phyloP scores from a whole-genome alignment of 2,113 vertebrate species.

The Progne subis region DNA sequence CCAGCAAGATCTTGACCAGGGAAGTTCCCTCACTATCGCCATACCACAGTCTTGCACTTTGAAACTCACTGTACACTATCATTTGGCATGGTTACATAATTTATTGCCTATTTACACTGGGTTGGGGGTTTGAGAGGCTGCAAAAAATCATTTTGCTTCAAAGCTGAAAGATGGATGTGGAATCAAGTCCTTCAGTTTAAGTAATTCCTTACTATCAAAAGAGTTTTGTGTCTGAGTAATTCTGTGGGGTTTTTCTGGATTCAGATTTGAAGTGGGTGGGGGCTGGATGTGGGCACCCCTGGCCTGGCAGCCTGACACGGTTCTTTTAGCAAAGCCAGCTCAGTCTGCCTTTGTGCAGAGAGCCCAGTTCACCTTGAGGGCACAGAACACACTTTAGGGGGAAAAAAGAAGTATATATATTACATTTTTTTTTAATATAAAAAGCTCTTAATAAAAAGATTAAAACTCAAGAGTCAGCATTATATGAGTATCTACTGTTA shows the following conservation, averaged over 20 bases:
- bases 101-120: background rate
- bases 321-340: background rate
- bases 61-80: background rate
- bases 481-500: constrained; percentile 31
- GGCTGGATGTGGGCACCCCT: background rate
- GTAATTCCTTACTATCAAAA: background rate
- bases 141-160: background rate
- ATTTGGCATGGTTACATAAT: background rate
- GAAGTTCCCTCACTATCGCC: background rate
- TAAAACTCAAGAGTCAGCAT: constrained; percentile 28
- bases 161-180: background rate
- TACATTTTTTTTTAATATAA: constrained; percentile 37
- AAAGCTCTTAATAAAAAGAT: constrained; percentile 64
- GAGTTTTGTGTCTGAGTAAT: background rate
- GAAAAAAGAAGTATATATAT: background rate
- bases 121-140: background rate
- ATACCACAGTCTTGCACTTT: background rate
- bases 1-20: background rate
- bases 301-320: rapidly evolving
- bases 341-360: background rate
- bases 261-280: background rate
- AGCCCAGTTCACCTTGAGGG: background rate
- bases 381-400: rapidly evolving
- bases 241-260: background rate
- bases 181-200: background rate